Percentiles rank a stretch among this genome's conserved stretches.
Evolutionary conservation across 2,888 invertebrate genomes (phyloP).

Genomic region (Drosophila antonietae): DNA sequence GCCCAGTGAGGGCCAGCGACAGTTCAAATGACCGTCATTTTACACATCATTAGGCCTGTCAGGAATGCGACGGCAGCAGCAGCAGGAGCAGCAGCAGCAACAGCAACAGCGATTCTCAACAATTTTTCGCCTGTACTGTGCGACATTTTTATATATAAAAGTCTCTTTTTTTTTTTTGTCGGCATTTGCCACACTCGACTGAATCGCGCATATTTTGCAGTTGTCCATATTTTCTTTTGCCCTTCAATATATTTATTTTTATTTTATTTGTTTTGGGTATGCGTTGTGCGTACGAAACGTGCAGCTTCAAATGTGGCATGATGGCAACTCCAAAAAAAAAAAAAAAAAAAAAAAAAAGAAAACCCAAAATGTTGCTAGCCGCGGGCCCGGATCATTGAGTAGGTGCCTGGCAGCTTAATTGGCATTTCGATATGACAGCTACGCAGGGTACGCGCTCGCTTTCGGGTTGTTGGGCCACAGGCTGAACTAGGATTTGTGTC

Average conservation of each 20-base stretch:
- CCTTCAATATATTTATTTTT: conserved; percentile 1
- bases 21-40: conserved; percentile 60
- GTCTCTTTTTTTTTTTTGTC: conserved; percentile 3
- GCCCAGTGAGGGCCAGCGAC: conserved; percentile 5
- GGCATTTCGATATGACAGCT: conserved; percentile 74
- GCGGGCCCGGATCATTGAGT: conserved; percentile 49
- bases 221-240: conserved; percentile 45
- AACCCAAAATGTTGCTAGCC: conserved; percentile 6
- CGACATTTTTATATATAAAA: conserved; percentile 15
- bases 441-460: conserved; percentile 21
- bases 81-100: background rate
- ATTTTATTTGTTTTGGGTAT: conserved; percentile 45
- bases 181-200: conserved; percentile 44
- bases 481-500: too few species aligned
- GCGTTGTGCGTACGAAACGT: conserved; percentile 53
- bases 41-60: conserved; percentile 72
- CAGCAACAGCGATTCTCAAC: conserved; percentile 2
- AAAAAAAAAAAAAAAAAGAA: background rate
- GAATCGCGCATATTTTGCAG: conserved; percentile 54
- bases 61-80: conserved; percentile 15
- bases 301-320: conserved; percentile 20
- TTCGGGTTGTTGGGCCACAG: background rate
- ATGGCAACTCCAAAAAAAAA: conserved; percentile 1
- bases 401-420: conserved; percentile 65
- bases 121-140: conserved; percentile 34